These are phyloP conservation scores for Eurytoma adleriae DNA, from an alignment of 2,888 invertebrate genomes.

Conservation along the genomic window DNA sequence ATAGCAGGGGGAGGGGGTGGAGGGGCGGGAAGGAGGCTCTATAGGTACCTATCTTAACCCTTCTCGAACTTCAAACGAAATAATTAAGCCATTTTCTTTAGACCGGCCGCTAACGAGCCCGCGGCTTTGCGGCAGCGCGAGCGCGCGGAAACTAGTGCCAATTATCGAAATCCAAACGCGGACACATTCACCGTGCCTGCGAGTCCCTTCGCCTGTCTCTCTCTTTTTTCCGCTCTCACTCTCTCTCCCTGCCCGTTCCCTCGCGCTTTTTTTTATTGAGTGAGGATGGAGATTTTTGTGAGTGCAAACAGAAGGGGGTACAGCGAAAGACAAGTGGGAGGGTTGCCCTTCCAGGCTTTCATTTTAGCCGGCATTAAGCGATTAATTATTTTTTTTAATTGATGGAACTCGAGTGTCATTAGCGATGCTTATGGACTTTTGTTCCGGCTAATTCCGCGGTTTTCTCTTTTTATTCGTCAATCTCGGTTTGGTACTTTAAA, in stretches of 20 bases:
- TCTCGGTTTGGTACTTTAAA: too few species aligned
- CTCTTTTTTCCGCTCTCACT: constrained; percentile 34
- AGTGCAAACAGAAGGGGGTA: neutral
- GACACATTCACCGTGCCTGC: constrained; percentile 19
- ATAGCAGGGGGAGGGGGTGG: neutral
- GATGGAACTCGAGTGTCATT: too few species aligned
- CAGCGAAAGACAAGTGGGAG: neutral
- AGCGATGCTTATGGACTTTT: too few species aligned
- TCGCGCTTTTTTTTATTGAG: neutral
- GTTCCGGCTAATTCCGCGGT: too few species aligned
- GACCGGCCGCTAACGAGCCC: constrained; percentile 69
- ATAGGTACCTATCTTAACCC: constrained; percentile 61
- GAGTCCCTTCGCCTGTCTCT: neutral
- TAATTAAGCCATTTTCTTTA: constrained; percentile 74
- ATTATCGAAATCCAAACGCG: constrained; percentile 73
- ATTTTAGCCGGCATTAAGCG: neutral
- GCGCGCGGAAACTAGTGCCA: constrained; percentile 70
- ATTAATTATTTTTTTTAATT: too few species aligned
- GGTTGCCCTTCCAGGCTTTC: neutral
- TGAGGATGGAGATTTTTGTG: neutral
- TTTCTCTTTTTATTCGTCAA: too few species aligned
- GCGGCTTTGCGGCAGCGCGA: constrained; percentile 46
- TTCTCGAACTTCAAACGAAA: constrained; percentile 74
- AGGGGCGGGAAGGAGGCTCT: neutral
- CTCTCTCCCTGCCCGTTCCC: constrained; percentile 2